A percentile compares a stretch with the other conserved stretches of the same genome.
Conservation (phyloP, 2,888 invertebrate species). For the Rosalia funebris region DNA sequence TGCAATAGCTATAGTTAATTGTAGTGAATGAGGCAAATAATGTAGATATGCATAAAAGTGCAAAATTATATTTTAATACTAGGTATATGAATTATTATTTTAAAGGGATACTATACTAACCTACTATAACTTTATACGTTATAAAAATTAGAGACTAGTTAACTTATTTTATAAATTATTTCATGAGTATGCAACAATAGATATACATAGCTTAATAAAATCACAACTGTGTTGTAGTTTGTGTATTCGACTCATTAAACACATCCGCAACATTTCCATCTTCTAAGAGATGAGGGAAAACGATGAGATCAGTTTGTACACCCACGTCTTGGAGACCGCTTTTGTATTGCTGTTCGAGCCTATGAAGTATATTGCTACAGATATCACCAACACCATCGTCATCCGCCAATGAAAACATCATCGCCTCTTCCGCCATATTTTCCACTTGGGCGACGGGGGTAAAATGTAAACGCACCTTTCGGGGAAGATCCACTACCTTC, state of each 20-base stretch:
- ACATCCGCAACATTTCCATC: slow-evolving; percentile 38
- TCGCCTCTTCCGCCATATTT: slow-evolving; percentile 26
- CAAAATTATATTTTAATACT: too few species aligned
- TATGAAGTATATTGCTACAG: slow-evolving; percentile 38
- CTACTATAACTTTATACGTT: too few species aligned
- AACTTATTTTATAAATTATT: too few species aligned
- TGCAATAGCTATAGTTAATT: too few species aligned
- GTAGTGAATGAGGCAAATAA: too few species aligned
- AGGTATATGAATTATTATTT: too few species aligned
- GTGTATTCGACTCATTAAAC: slow-evolving; percentile 15
- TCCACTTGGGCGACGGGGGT: slow-evolving; percentile 7
- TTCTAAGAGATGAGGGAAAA: slow-evolving; percentile 42
- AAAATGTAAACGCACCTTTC: slow-evolving; percentile 42
- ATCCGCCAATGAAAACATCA: slow-evolving; percentile 38
- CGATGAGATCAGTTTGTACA: slow-evolving; percentile 43
- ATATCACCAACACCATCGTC: slow-evolving; percentile 47
- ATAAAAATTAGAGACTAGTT: too few species aligned
- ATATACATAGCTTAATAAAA: too few species aligned
- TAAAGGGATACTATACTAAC: too few species aligned
- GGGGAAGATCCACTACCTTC: slow-evolving; percentile 41
- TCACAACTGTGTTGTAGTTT: too few species aligned
- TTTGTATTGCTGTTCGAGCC: slow-evolving; percentile 11
- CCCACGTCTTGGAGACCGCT: slow-evolving; percentile 29
- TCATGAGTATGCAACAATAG: too few species aligned
- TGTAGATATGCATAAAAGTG: too few species aligned